Percentiles rank a stretch among this genome's conserved stretches.
Conservation (phyloP, 2,888 invertebrate genomes). For the Agrochola litura region DNA sequence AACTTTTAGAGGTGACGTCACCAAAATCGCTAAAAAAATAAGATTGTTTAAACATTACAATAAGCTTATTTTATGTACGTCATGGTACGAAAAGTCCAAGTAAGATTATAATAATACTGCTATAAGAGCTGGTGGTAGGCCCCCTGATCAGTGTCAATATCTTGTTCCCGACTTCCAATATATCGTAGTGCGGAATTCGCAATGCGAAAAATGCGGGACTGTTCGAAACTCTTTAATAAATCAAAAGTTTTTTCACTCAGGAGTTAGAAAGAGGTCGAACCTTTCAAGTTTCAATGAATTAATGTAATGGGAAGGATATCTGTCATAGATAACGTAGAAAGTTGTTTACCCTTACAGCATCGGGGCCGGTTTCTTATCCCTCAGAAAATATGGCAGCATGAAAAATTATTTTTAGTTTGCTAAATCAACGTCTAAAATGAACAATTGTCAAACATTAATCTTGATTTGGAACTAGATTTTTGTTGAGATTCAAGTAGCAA, state of each 20-base stretch:
- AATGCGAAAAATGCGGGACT: constrained; percentile 25
- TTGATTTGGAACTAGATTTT: neutral
- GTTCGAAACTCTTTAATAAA: constrained; percentile 35
- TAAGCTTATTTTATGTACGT: too few species aligned
- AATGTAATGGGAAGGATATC: constrained; percentile 33
- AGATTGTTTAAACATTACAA: too few species aligned
- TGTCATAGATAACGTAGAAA: constrained; percentile 36
- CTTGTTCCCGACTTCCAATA: constrained; percentile 25
- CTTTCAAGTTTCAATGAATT: constrained; percentile 38
- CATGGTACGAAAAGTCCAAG: too few species aligned
- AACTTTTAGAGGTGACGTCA: too few species aligned
- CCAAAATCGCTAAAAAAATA: too few species aligned
- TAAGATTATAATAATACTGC: too few species aligned
- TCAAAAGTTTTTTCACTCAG: constrained; percentile 41
- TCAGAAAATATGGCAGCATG: neutral
- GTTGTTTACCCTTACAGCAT: constrained; percentile 21
- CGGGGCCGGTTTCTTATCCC: neutral
- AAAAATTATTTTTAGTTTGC: neutral
- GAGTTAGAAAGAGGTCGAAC: constrained; percentile 34
- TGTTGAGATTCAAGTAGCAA: neutral
- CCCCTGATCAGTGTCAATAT: constrained; percentile 1
- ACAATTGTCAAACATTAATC: neutral
- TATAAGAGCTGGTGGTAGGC: too few species aligned
- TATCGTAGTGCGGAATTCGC: constrained; percentile 8
- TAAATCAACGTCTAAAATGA: neutral